A percentile compares a stretch with the other conserved stretches of the same genome.
Conservation (phyloP, 2,888 invertebrate genomes). For the Chymomyza amoena region DNA sequence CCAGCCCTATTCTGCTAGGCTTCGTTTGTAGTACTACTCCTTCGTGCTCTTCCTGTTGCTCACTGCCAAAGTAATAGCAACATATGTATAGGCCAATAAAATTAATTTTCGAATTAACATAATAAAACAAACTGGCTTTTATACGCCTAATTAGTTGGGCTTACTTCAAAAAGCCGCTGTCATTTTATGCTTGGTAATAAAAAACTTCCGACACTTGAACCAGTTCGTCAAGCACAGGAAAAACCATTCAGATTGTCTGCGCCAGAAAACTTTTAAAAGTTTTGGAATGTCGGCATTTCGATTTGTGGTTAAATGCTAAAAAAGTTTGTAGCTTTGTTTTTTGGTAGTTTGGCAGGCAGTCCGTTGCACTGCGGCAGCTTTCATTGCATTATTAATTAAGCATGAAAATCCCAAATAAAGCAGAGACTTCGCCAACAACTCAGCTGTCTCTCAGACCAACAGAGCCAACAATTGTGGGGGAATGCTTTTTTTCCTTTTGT, state of each 20-base stretch:
- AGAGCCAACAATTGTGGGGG: background rate
- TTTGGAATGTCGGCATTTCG: background rate
- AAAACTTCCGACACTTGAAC: slow-evolving; percentile 26
- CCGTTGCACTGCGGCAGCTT: slow-evolving; percentile 26
- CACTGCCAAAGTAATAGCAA: too few relatives aligned
- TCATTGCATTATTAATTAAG: slow-evolving; percentile 59
- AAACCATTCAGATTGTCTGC: too few relatives aligned
- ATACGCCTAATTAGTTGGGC: too few relatives aligned
- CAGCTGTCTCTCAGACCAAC: background rate
- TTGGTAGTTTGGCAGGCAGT: background rate
- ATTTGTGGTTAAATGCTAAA: slow-evolving; percentile 35
- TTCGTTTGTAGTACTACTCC: too few relatives aligned
- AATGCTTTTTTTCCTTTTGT: background rate
- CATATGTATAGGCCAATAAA: too few relatives aligned
- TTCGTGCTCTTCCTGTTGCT: too few relatives aligned
- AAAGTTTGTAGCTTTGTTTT: slow-evolving; percentile 21
- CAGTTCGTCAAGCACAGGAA: background rate
- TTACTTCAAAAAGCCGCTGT: background rate
- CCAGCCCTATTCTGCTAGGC: too few relatives aligned
- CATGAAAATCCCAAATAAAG: slow-evolving; percentile 42
- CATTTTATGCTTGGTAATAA: slow-evolving; percentile 8
- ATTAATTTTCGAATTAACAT: too few relatives aligned
- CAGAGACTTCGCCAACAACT: background rate
- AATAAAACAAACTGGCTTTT: too few relatives aligned
- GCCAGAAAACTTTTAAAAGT: background rate